Evolutionary conservation across 2,888 invertebrate species (phyloP).

Genomic region (Hydriomena furcata): DNA sequence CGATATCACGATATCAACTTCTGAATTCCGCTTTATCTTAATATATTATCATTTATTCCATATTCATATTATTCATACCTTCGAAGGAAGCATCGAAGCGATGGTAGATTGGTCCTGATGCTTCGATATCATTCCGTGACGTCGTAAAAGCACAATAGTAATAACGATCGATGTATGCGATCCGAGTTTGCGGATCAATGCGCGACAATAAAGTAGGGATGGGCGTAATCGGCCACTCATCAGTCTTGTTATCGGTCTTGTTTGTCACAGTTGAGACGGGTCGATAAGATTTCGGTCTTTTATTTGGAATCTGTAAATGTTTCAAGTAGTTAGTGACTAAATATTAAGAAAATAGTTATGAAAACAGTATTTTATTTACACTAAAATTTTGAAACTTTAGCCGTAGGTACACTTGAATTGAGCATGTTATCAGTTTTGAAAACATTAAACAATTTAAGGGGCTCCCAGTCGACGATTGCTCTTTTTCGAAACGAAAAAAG

Average conservation of each 20-base stretch:
- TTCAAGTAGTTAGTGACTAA: too few relatives aligned
- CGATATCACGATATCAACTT: not conserved
- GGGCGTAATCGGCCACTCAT: not conserved
- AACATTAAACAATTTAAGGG: too few relatives aligned
- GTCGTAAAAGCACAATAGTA: not conserved
- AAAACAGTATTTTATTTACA: too few relatives aligned
- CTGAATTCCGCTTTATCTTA: slow-evolving; percentile 11
- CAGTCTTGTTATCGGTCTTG: slow-evolving; percentile 5
- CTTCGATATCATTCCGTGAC: slow-evolving; percentile 13
- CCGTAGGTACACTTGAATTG: too few relatives aligned
- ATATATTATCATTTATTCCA: slow-evolving; percentile 10
- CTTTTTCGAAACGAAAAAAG: too few relatives aligned
- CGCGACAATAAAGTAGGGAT: slow-evolving; percentile 16
- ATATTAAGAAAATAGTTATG: too few relatives aligned
- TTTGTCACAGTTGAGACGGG: not conserved
- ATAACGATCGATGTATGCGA: slow-evolving; percentile 3
- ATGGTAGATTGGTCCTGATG: slow-evolving; percentile 14
- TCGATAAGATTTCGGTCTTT: too few relatives aligned
- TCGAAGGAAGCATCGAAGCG: not conserved
- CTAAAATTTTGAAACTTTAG: too few relatives aligned
- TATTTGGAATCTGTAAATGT: too few relatives aligned
- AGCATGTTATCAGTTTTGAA: too few relatives aligned
- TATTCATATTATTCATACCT: slow-evolving; percentile 18
- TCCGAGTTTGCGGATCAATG: slow-evolving; percentile 17
- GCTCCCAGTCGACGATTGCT: too few relatives aligned